phyloP scores from a whole-genome alignment of 2,888 invertebrate genomes.

The Disparrhopalites patrizii region DNA sequence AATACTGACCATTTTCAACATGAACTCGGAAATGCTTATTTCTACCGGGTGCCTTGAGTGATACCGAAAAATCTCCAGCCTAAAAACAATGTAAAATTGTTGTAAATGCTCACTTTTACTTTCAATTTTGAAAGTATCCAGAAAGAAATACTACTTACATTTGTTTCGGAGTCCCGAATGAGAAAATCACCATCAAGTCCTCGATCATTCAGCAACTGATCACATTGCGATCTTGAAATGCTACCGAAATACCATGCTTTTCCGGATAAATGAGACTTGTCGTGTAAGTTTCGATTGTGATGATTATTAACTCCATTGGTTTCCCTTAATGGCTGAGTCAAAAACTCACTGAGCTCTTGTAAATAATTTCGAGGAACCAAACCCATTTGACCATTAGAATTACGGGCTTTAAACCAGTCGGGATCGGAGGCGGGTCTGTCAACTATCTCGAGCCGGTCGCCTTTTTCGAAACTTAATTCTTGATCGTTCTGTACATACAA shows the following conservation, averaged over 20 bases:
- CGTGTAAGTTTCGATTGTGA: slow-evolving; percentile 50
- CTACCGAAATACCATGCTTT: slow-evolving; percentile 98
- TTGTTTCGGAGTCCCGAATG: slow-evolving; percentile 97
- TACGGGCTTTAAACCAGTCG: slow-evolving; percentile 97
- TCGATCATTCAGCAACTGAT: slow-evolving; percentile 87
- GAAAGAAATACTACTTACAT: slow-evolving; percentile 68
- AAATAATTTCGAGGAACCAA: slow-evolving; percentile 93
- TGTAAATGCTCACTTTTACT: background rate
- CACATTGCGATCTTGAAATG: slow-evolving; percentile 93
- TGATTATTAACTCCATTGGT: slow-evolving; percentile 45
- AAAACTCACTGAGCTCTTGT: slow-evolving; percentile 80
- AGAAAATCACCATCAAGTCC: slow-evolving; percentile 98
- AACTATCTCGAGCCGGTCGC: slow-evolving; percentile 90
- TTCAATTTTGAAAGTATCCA: no score
- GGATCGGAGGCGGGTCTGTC: slow-evolving; percentile 96
- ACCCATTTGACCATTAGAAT: slow-evolving; percentile 71
- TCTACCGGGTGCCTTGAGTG: slow-evolving; percentile 92
- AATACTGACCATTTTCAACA: slow-evolving; percentile 85
- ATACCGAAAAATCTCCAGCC: slow-evolving; percentile 98
- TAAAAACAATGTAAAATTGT: slow-evolving; percentile 54
- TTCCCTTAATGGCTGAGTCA: slow-evolving; percentile 72
- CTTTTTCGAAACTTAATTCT: slow-evolving; percentile 94
- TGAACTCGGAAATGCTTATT: slow-evolving; percentile 99
- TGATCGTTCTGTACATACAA: slow-evolving; percentile 71
- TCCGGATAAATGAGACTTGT: slow-evolving; percentile 67